Conservation (phyloP, 2,797 vertebrate species). For the Salmo trutta region DNA sequence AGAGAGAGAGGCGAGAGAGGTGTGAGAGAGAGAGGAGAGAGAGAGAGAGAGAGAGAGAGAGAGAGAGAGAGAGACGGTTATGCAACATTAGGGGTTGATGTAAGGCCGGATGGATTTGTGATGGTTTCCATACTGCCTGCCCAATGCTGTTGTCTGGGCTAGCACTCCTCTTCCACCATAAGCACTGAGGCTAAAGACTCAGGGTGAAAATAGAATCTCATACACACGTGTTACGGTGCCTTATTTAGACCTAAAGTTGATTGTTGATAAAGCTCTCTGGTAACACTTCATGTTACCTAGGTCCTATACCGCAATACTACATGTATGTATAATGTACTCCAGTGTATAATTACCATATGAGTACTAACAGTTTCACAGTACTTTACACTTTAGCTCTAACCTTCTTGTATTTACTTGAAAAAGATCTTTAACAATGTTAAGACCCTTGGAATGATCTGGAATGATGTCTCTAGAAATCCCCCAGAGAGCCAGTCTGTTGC, state of each 20-base stretch:
- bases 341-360: neutral
- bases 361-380: neutral
- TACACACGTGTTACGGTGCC: neutral
- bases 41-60: conserved; percentile 12
- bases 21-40: too few relatives aligned
- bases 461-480: neutral
- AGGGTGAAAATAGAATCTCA: conserved; percentile 2
- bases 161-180: neutral
- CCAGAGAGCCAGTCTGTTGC: neutral
- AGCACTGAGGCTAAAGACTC: neutral
- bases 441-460: neutral
- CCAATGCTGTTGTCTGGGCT: neutral
- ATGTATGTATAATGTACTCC: too few relatives aligned
- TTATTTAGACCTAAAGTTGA: neutral
- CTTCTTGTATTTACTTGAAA: neutral
- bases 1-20: conserved; percentile 14
- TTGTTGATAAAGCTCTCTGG: neutral
- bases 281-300: neutral
- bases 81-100: neutral
- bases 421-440: neutral
- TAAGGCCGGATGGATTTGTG: neutral
- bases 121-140: neutral
- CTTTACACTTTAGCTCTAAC: neutral
- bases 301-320: too few relatives aligned
- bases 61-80: conserved; percentile 9